Evolutionary conservation across 2,888 invertebrate species (phyloP), one percentile per base, ranked within the genome.

Genomic region (Phalera bucephala): DNA sequence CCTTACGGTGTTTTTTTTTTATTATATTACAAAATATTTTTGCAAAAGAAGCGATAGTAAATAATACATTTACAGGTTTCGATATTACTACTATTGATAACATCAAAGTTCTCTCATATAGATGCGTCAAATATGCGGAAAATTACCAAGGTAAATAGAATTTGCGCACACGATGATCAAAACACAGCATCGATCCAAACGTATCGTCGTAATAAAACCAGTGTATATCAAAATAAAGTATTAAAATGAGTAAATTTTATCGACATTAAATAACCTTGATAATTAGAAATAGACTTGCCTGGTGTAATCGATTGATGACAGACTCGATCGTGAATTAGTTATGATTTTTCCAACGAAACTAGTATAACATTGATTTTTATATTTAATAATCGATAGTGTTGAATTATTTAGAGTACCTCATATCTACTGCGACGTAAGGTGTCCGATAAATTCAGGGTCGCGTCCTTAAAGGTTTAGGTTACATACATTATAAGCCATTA

Each of bases 271-370:
- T 22, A 39, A 30, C 59, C 62, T 55, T 59, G 59, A 46, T 36
- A 39, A 44, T 38, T 33, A 33, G 15, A 37, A 42, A 36, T 36
- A 40, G 43, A 36, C 33, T 25, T 30, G 17, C 6, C 29, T 21
- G 22, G 25, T 19, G 27, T 33, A 11, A 58, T 54, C 58, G 54
- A 54, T 54, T 38, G 39, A 38, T 44, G 38, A 34, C 28, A 44
- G n/a, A 43, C 34, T 30, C 9, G 35, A 15, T 40, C 22, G 32
- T 61, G 47, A 61, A 61, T 61, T 46, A 48, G 49, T 43, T 40
- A 59, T 49, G 11, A 29, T 20, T 28, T 8, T 37, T 33, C 27
- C 34, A 33, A 14, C n/a, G 14, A 31, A 26, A 43, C 33, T 17
- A 22, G 21, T 40, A 27, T 12, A 10, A 31, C 25, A 33, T 36